Evolutionary conservation across 2,113 vertebrate species (phyloP).

Genomic region (Perca flavescens): DNA sequence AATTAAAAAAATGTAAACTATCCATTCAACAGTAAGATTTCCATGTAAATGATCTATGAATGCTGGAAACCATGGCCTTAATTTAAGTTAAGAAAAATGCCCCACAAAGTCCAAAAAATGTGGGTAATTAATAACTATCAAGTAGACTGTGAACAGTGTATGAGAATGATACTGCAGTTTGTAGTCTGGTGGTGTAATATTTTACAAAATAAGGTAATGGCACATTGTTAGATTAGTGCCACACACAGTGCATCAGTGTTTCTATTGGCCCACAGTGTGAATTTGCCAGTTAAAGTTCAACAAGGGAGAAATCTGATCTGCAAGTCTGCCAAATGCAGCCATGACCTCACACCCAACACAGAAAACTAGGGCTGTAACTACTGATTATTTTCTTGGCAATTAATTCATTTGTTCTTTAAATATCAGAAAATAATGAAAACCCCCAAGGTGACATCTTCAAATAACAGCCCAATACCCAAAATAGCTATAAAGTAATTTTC

Average conservation of each 20-base stretch:
- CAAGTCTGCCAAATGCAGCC: neutral
- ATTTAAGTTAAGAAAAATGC: neutral
- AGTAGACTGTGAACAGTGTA: neutral
- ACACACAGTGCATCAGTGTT: neutral
- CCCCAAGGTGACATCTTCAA: neutral
- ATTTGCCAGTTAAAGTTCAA: neutral
- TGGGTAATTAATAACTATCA: neutral
- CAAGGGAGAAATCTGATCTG: neutral
- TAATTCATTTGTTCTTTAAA: neutral
- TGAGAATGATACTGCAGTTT: neutral
- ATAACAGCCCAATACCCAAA: neutral
- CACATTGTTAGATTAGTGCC: neutral
- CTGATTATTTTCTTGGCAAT: neutral
- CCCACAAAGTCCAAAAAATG: neutral
- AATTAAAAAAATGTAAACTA: too few relatives aligned
- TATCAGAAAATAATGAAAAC: neutral
- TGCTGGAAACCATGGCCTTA: neutral
- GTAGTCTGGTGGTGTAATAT: neutral
- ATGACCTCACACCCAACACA: neutral
- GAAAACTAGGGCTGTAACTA: neutral
- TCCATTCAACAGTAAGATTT: neutral
- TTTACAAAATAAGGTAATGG: constrained; percentile 2
- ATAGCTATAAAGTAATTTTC: neutral
- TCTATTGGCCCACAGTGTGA: neutral
- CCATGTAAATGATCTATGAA: neutral